A percentile compares a stretch with the other conserved stretches of the same genome.
These are phyloP conservation scores for Gymnothorax javanicus DNA, from an alignment of 2,797 vertebrate genomes.

Conservation along the genomic window DNA sequence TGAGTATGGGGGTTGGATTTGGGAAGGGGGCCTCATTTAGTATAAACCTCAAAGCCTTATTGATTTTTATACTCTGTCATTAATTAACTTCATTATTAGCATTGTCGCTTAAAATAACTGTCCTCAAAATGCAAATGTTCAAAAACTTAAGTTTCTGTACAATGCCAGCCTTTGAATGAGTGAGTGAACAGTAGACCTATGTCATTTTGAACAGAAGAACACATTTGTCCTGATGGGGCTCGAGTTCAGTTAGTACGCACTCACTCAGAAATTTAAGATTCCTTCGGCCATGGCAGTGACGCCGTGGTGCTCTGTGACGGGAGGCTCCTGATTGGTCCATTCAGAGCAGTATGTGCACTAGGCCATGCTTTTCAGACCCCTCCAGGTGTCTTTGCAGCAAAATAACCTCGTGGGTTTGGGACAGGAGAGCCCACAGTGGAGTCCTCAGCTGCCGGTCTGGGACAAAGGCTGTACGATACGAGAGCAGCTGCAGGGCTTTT, in stretches of 20 bases:
- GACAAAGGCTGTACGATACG: background rate
- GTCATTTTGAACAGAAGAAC: background rate
- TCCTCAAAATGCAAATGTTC: background rate
- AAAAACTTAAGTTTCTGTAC: background rate
- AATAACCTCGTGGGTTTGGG: background rate
- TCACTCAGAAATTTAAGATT: background rate
- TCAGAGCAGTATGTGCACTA: background rate
- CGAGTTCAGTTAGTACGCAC: background rate
- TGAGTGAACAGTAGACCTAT: background rate
- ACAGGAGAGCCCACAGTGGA: background rate
- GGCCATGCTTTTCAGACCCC: background rate
- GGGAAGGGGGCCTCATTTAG: background rate
- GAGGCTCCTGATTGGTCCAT: background rate
- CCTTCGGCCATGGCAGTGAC: background rate
- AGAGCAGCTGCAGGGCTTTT: background rate
- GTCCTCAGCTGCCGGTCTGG: background rate
- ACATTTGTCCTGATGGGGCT: background rate
- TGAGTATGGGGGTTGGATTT: background rate
- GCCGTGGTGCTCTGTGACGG: background rate
- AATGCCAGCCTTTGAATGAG: background rate
- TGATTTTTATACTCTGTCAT: background rate
- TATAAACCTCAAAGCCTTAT: background rate
- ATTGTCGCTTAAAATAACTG: background rate
- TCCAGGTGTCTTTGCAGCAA: background rate
- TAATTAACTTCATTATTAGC: background rate